Conservation (phyloP, 2,113 vertebrate species). For the Pachypanchax playfairii region DNA sequence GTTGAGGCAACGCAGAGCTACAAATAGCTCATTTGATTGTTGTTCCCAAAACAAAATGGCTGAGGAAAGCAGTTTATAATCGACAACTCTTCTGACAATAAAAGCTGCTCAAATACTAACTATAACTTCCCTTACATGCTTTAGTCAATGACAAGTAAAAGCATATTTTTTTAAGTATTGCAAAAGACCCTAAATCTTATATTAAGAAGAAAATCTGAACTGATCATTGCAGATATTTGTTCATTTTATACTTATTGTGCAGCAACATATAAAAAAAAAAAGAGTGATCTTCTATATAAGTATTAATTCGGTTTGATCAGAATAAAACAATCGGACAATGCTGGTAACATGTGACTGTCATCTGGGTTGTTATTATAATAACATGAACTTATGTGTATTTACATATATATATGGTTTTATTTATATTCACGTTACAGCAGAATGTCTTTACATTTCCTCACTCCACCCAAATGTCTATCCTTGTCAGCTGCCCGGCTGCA, state of each 20-base stretch:
- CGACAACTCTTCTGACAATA: conserved; percentile 49
- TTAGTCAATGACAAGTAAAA: too few species aligned
- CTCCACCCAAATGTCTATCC: background rate
- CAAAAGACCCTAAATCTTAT: too few species aligned
- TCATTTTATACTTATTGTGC: too few species aligned
- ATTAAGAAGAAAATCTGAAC: too few species aligned
- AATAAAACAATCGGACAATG: too few species aligned
- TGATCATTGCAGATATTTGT: too few species aligned
- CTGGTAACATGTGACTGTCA: too few species aligned
- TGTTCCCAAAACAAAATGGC: conserved; percentile 63
- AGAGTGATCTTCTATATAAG: too few species aligned
- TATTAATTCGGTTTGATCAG: too few species aligned
- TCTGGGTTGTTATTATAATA: background rate
- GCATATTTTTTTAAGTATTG: conserved; percentile 43
- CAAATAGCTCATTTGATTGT: conserved; percentile 64
- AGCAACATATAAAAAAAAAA: conserved; percentile 7
- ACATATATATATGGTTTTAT: too few species aligned
- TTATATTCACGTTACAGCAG: too few species aligned
- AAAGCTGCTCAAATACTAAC: conserved; percentile 34
- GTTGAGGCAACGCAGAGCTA: conserved; percentile 52
- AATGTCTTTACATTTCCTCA: background rate
- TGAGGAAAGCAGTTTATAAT: conserved; percentile 65
- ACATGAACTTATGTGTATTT: background rate
- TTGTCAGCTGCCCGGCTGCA: background rate
- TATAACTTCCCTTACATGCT: conserved; percentile 10